A percentile compares a stretch with the other conserved stretches of the same genome.
phyloP scores from a whole-genome alignment of 2,113 vertebrate genomes.

The Scatophagus argus region DNA sequence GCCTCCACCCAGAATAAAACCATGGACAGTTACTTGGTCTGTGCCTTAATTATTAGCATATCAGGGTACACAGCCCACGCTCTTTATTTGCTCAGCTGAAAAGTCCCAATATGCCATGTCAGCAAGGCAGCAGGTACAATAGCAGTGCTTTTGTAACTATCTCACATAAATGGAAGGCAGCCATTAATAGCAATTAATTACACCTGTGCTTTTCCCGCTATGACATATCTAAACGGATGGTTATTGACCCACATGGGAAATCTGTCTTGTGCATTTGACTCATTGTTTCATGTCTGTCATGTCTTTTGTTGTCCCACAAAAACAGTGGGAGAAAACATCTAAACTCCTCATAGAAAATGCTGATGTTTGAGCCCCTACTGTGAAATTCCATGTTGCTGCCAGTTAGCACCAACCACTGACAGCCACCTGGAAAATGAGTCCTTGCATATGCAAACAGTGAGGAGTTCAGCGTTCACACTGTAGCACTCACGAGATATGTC shows the following conservation, averaged over 20 bases:
- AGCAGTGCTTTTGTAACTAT: not conserved
- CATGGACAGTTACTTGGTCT: not conserved
- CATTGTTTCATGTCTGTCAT: not conserved
- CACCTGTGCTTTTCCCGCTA: not conserved
- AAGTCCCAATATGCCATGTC: not conserved
- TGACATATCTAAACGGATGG: not conserved
- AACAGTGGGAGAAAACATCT: not conserved
- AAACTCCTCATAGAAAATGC: not conserved
- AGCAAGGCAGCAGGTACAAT: not conserved
- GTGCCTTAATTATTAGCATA: not conserved
- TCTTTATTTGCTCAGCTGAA: not conserved
- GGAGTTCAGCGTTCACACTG: constrained; percentile 41
- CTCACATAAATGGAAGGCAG: constrained; percentile 1
- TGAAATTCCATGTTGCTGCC: not conserved
- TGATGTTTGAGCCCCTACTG: not conserved
- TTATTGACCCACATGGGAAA: constrained; percentile 6
- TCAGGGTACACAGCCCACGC: not conserved
- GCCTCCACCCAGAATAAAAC: not conserved
- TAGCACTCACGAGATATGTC: constrained; percentile 48
- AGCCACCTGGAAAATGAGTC: constrained; percentile 9
- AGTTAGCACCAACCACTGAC: constrained; percentile 16
- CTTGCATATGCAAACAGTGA: constrained; percentile 44
- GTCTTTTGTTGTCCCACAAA: not conserved
- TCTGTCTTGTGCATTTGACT: not conserved
- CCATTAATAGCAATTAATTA: not conserved